phyloP scores from a whole-genome alignment of 2,888 invertebrate species.

The Rugalucina vietnamica region DNA sequence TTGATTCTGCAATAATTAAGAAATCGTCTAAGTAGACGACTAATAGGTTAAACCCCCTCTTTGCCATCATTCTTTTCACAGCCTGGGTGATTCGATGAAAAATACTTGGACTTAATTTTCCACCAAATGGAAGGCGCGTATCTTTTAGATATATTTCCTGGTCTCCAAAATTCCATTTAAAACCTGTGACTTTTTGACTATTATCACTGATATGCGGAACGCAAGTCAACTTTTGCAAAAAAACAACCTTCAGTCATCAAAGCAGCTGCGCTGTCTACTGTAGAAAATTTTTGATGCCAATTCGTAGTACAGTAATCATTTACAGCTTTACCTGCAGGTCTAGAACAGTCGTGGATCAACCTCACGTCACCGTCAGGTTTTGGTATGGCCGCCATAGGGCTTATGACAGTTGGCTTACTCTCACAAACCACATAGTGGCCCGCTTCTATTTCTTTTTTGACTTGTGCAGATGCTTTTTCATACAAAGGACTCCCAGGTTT shows the following conservation, averaged over 20 bases:
- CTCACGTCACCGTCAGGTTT: slow-evolving; percentile 32
- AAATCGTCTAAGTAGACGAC: slow-evolving; percentile 44
- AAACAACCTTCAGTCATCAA: slow-evolving; percentile 9
- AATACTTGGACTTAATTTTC: slow-evolving; percentile 31
- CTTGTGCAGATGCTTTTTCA: slow-evolving; percentile 22
- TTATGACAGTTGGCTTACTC: slow-evolving; percentile 3
- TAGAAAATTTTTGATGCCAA: slow-evolving; percentile 10
- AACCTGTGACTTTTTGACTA: slow-evolving; percentile 29
- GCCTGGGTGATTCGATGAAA: slow-evolving; percentile 34
- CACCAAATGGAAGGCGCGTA: slow-evolving; percentile 18
- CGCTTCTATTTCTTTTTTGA: slow-evolving; percentile 20
- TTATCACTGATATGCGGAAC: slow-evolving; percentile 5
- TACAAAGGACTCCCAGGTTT: neutral
- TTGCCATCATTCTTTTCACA: slow-evolving; percentile 29
- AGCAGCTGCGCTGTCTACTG: slow-evolving; percentile 18
- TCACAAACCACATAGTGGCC: slow-evolving; percentile 22
- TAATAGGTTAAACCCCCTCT: slow-evolving; percentile 20
- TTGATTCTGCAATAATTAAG: slow-evolving; percentile 17
- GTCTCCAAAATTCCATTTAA: slow-evolving; percentile 19
- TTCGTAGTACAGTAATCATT: slow-evolving; percentile 8
- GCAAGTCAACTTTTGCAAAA: slow-evolving; percentile 31
- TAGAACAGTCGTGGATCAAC: slow-evolving; percentile 26
- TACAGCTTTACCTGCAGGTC: slow-evolving; percentile 19
- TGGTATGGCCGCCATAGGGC: slow-evolving; percentile 26
- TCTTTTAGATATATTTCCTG: slow-evolving; percentile 8